Base-by-base conservation (phyloP, 2,888 invertebrate species). In the Pandemis corylana region DNA sequence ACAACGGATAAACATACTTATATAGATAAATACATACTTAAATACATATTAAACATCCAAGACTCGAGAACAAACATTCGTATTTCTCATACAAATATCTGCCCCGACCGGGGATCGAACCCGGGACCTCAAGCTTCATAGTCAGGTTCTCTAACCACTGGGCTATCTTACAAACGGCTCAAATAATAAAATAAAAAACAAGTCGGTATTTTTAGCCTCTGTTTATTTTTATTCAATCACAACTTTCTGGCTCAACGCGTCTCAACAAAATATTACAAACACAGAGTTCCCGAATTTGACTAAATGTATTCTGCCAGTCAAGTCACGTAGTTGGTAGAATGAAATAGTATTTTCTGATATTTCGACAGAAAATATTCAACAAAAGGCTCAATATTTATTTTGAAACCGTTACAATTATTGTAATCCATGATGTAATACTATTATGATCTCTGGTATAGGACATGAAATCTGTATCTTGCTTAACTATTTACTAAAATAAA, bases 221-320 rank as follows among this genome's bases (percentile, higher is more conserved):
- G 49, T 63, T 41, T 70, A 51, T 51, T 41, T 63, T 70, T 63
- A 63, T 63, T 69, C 62, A 51, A 51, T 63, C 69, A 70, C 41
- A 10, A 63, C 51, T 70, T 41, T 51, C 42, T 15, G 69, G 62
- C 69, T 63, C 62, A 70, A 13, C 41, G 63, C 62, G 62, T 63
- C 41, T 41, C 61, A 61, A 70, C 49, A 70, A 70, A 62, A 70
- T 59, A 63, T 53, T 70, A 63, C 51, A 41, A 51, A 63, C 62
- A 41, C 51, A 70, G 51, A 70, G 69, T 51, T 51, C 20, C 20
- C 42, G 20, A 59, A 59, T 59, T 59, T 59, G 59, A 59, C 59
- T 59, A 59, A 53, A 59, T 28, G 28, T 59, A 59, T 59, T 59
- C 28, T 12, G 28, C 63, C 63, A 42, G 62, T 69, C 42, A 51